Percentiles rank a stretch among this genome's conserved stretches.
Conservation (phyloP, 1,140 invertebrate species). For the Mamestra configurata region DNA sequence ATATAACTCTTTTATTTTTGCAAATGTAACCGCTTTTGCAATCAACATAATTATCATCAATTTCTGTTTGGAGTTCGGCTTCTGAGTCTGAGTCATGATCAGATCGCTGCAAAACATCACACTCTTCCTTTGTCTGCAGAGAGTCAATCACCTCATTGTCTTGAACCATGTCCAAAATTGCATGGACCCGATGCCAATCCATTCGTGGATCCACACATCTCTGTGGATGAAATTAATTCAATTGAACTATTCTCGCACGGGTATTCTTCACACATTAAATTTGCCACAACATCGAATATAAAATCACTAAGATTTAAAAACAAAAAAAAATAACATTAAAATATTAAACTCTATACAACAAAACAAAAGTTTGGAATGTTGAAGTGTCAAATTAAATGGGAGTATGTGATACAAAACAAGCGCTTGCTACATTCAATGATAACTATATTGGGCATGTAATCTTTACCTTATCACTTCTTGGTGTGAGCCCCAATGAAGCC, state of each 20-base stretch:
- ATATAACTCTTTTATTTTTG: conserved; percentile 72
- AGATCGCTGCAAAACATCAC: conserved; percentile 78
- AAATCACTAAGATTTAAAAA: neutral
- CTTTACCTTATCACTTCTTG: conserved; percentile 88
- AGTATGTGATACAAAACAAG: conserved; percentile 53
- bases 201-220: conserved; percentile 85
- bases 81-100: conserved; percentile 84
- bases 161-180: conserved; percentile 85
- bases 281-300: conserved; percentile 4
- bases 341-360: conserved; percentile 2
- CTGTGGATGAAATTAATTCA: conserved; percentile 87
- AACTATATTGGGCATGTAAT: conserved; percentile 68
- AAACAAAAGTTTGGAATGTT: conserved; percentile 40
- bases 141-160: conserved; percentile 84
- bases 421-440: conserved; percentile 64
- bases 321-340: neutral
- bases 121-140: conserved; percentile 79
- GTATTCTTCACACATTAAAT: conserved; percentile 43
- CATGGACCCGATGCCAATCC: conserved; percentile 86
- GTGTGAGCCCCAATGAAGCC: conserved; percentile 86
- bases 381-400: conserved; percentile 64
- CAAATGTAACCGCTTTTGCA: conserved; percentile 77
- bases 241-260: conserved; percentile 78
- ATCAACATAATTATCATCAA: conserved; percentile 74
- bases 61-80: conserved; percentile 69